Evolutionary conservation across 2,797 vertebrate species (phyloP).

Genomic region (Botia kubotai): DNA sequence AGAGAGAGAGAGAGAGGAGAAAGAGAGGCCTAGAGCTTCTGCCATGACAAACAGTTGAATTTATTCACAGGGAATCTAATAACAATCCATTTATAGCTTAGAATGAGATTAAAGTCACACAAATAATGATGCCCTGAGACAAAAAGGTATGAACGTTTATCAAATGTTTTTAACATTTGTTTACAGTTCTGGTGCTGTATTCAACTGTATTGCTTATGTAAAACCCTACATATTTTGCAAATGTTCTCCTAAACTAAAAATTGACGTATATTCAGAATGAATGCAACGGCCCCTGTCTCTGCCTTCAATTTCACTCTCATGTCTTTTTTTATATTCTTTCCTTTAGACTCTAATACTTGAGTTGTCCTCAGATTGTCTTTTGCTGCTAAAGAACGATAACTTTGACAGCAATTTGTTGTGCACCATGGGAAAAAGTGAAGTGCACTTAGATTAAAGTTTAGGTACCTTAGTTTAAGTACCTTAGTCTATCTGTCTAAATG

Average conservation of each 20-base stretch:
- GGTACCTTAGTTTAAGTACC: not conserved
- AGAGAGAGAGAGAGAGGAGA: conserved; percentile 7
- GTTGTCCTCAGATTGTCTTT: not conserved
- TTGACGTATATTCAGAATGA: not conserved
- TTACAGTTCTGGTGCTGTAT: not conserved
- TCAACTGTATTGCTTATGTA: not conserved
- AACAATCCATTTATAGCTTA: conserved; percentile 16
- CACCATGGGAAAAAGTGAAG: not conserved
- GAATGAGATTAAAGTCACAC: conserved; percentile 31
- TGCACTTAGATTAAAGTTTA: not conserved
- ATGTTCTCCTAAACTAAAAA: conserved; percentile 13
- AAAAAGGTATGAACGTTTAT: conserved; percentile 12
- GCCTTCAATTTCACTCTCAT: not conserved
- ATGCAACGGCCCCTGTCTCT: not conserved
- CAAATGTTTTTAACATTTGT: conserved; percentile 20
- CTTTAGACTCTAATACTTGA: not conserved
- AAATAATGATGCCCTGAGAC: not conserved
- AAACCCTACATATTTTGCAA: not conserved
- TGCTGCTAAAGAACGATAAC: conserved; percentile 6
- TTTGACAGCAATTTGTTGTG: not conserved
- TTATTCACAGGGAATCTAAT: conserved; percentile 10
- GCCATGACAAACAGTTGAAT: conserved; percentile 17
- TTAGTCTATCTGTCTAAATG: not conserved
- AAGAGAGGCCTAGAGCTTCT: conserved; percentile 27
- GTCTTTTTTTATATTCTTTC: not conserved